A percentile compares a stretch with the other conserved stretches of the same genome.
Evolutionary conservation across 1,140 invertebrate genomes (phyloP).

Genomic region (Mya arenaria): DNA sequence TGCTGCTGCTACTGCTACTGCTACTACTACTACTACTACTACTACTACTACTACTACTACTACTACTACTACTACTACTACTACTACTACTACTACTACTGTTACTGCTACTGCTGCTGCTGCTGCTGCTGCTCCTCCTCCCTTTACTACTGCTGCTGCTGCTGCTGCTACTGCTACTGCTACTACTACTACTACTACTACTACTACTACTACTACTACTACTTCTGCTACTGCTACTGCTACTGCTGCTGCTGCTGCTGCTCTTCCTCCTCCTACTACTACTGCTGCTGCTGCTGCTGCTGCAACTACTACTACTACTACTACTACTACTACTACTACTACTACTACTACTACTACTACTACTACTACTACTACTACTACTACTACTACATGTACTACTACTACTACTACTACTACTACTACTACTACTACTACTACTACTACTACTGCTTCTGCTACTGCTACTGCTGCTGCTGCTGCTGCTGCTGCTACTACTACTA

Average conservation of each 20-base stretch:
- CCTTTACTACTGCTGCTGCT: constrained; percentile 12
- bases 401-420: not conserved
- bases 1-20: not conserved
- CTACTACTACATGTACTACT: constrained; percentile 6
- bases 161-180: not conserved
- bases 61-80: not conserved
- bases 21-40: not conserved
- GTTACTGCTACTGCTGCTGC: constrained; percentile 1
- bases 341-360: constrained; percentile 2
- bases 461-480: constrained; percentile 20
- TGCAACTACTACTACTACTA: not conserved
- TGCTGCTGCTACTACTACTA: constrained; percentile 20
- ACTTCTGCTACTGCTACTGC: not conserved
- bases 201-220: constrained; percentile 27
- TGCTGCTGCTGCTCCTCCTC: not conserved
- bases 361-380: not conserved
- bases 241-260: constrained; percentile 17
- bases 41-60: not conserved
- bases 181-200: constrained; percentile 1
- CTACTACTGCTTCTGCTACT: not conserved
- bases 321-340: constrained; percentile 11
- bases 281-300: not conserved
- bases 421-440: not conserved
- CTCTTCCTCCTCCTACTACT: constrained; percentile 2
- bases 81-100: not conserved